Evolutionary conservation across 2,888 invertebrate species (phyloP).

Genomic region (Zeuzera pyrina): DNA sequence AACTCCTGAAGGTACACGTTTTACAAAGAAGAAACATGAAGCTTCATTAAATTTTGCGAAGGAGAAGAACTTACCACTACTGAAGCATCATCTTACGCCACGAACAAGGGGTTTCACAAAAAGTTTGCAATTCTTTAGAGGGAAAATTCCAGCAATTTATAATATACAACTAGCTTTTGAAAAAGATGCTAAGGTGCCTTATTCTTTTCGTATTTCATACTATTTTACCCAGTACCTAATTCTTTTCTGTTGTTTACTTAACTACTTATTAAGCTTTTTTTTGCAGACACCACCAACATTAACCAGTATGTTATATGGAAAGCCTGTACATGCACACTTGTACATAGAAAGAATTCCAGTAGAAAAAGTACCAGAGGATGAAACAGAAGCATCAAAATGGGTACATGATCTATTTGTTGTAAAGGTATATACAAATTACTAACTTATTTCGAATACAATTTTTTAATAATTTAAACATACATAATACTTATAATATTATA

Average conservation of each 20-base stretch:
- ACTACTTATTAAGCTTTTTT: not conserved
- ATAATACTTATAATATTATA: no score
- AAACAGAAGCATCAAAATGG: slow-evolving; percentile 84
- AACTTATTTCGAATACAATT: no score
- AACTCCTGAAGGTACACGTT: slow-evolving; percentile 95
- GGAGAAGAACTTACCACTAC: slow-evolving; percentile 85
- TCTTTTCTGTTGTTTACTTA: not conserved
- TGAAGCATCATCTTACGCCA: slow-evolving; percentile 94
- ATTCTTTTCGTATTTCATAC: not conserved
- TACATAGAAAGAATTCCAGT: slow-evolving; percentile 87
- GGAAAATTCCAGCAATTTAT: slow-evolving; percentile 86
- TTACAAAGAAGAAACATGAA: slow-evolving; percentile 88
- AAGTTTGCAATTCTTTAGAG: slow-evolving; percentile 86
- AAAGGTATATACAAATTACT: slow-evolving; percentile 79
- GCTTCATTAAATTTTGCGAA: slow-evolving; percentile 90
- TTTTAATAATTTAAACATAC: no score
- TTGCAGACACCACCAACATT: slow-evolving; percentile 80
- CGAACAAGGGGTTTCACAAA: slow-evolving; percentile 95
- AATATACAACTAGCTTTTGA: slow-evolving; percentile 86
- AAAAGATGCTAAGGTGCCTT: slow-evolving; percentile 68
- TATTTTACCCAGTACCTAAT: no score
- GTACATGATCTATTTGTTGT: slow-evolving; percentile 85
- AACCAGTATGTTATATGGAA: slow-evolving; percentile 82
- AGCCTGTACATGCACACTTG: slow-evolving; percentile 81
- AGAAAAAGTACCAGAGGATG: slow-evolving; percentile 83